Evolutionary conservation across 1,140 invertebrate genomes (phyloP).

Genomic region (Drosophila insularis): DNA sequence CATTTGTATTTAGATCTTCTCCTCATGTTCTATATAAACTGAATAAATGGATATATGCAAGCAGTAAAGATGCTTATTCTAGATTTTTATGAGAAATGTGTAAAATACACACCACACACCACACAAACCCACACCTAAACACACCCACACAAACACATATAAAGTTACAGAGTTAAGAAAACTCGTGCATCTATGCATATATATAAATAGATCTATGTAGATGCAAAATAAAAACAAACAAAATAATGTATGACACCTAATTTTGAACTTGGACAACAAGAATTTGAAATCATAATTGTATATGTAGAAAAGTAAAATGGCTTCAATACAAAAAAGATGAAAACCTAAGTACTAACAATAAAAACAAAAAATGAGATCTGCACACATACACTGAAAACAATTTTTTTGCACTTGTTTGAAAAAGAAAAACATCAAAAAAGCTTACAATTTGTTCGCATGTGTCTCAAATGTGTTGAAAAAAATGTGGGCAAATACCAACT

Average conservation of each 20-base stretch:
- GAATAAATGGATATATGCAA: constrained; percentile 33
- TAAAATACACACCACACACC: constrained; percentile 30
- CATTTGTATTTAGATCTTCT: constrained; percentile 58
- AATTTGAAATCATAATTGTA: constrained; percentile 65
- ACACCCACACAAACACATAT: constrained; percentile 43
- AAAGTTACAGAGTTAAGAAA: constrained; percentile 46
- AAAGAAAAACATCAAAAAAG: background rate
- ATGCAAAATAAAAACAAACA: constrained; percentile 16
- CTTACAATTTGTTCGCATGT: background rate
- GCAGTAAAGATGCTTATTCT: constrained; percentile 59
- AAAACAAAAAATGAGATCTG: background rate
- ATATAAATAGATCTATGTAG: constrained; percentile 33
- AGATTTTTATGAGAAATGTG: constrained; percentile 33
- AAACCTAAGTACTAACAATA: background rate
- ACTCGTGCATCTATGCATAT: constrained; percentile 41
- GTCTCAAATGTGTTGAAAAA: background rate
- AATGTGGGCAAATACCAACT: background rate
- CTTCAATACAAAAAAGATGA: constrained; percentile 27
- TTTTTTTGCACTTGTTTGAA: constrained; percentile 58
- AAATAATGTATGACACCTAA: constrained; percentile 45
- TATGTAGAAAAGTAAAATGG: constrained; percentile 53
- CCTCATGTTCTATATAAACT: constrained; percentile 54
- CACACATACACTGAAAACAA: background rate
- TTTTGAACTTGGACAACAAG: constrained; percentile 51
- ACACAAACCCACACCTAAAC: constrained; percentile 17